Percentiles rank a stretch among this genome's conserved stretches.
Evolutionary conservation across 2,888 invertebrate genomes (phyloP).

Genomic region (Nemurella pictetii): DNA sequence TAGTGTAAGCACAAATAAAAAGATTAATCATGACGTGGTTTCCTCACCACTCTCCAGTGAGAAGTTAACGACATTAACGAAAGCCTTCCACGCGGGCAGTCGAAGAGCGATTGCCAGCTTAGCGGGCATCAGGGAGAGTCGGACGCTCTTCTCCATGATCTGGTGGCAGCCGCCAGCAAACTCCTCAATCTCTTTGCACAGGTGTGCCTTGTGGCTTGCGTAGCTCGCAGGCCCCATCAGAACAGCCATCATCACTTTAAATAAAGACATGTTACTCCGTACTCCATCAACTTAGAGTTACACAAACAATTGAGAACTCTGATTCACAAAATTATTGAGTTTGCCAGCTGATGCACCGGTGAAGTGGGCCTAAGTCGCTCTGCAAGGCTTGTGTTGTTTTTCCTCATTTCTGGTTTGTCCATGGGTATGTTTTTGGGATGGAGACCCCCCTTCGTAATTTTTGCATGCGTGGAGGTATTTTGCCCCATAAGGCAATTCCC

Average conservation of each 20-base stretch:
- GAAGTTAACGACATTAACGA: background rate
- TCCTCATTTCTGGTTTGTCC: too few species aligned
- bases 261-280: too few species aligned
- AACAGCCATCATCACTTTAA: constrained; percentile 62
- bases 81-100: constrained; percentile 64
- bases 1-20: background rate
- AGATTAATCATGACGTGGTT: background rate
- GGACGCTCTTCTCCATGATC: constrained; percentile 73
- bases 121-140: constrained; percentile 69
- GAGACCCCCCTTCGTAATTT: too few species aligned
- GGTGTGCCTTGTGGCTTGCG: constrained; percentile 44
- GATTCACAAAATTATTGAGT: too few species aligned
- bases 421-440: too few species aligned
- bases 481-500: too few species aligned
- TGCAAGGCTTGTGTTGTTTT: too few species aligned
- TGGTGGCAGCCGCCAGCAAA: constrained; percentile 68
- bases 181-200: constrained; percentile 56
- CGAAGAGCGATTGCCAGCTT: constrained; percentile 64
- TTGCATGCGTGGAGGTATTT: too few species aligned
- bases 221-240: constrained; percentile 56
- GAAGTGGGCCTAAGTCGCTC: too few species aligned
- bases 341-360: too few species aligned
- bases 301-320: too few species aligned
- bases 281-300: too few species aligned
- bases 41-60: background rate